phyloP scores from a whole-genome alignment of 2,888 invertebrate species.

The Acronicta psi region DNA sequence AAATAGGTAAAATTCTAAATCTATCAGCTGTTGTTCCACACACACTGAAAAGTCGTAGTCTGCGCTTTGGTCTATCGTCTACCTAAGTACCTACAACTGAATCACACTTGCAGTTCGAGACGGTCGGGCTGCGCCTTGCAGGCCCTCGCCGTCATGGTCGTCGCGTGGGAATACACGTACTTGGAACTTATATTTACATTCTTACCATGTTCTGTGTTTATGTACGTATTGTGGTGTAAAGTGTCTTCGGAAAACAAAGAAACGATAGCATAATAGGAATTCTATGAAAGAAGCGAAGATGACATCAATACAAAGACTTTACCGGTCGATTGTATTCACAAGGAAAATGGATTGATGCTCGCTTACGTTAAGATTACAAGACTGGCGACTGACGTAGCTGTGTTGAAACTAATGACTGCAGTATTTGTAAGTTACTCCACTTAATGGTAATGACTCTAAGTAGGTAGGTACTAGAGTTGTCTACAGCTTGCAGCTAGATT shows the following conservation, averaged over 20 bases:
- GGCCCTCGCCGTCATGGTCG: constrained; percentile 61
- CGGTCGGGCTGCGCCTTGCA: constrained; percentile 30
- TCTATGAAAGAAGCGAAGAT: constrained; percentile 58
- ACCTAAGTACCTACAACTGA: neutral
- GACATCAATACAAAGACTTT: constrained; percentile 57
- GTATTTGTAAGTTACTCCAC: constrained; percentile 30
- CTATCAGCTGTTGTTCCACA: too few species aligned
- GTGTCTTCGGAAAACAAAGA: constrained; percentile 63
- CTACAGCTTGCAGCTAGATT: neutral
- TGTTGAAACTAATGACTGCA: constrained; percentile 51
- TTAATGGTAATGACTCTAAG: constrained; percentile 12
- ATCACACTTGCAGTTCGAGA: constrained; percentile 6
- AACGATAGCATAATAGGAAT: constrained; percentile 51
- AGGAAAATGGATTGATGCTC: constrained; percentile 57
- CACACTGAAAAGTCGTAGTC: too few species aligned
- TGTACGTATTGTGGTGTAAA: constrained; percentile 60
- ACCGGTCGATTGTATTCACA: constrained; percentile 46
- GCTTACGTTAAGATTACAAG: constrained; percentile 42
- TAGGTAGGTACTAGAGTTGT: constrained; percentile 15
- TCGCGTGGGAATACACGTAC: constrained; percentile 77
- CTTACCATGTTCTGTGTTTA: constrained; percentile 63
- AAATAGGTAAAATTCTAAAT: too few species aligned
- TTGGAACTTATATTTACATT: constrained; percentile 75
- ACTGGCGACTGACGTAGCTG: constrained; percentile 29
- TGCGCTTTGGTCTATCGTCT: too few species aligned